Evolutionary conservation across 2,888 invertebrate genomes (phyloP), one percentile per base, ranked within the genome.

Genomic region (Scaptomyza caliginosa): DNA sequence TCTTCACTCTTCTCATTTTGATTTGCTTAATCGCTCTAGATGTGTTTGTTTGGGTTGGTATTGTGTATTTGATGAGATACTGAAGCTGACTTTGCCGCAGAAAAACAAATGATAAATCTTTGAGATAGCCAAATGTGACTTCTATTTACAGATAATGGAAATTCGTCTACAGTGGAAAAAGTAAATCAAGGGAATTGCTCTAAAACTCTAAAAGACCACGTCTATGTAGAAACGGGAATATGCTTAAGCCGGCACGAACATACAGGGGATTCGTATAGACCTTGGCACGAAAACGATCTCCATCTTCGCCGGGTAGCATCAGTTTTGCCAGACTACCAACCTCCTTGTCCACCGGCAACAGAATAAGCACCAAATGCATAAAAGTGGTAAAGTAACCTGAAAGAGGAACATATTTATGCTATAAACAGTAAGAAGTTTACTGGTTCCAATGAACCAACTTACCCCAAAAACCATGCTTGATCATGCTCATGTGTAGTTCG

Each of bases 391-490:
- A 87, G 49, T 87, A 86, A 0, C 89, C 90, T 90, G n/a, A 0
- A 7, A 36, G 19, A 21, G n/a, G 8, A 1, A 45, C 3, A 0
- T 4, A 0, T 5, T 0, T 6, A n/a, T 39, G 0, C 1, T 4
- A 5, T 6, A 7, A n/a, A 11, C 1, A 13, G 8, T n/a, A n/a
- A n/a, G n/a, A n/a, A n/a, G 13, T 5, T 34, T 28, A 17, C 7
- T 10, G 13, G 2, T 3, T 5, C 0, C 6, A 13, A 2, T 34
- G n/a, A 8, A 8, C 6, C 6, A 2, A 66, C 74, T 82, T 28
- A 90, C 90, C 88, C 88, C 84, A 91, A 42, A 90, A 88, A 0
- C 90, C 90, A 40, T 90, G 71, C 50, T 87, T 88, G 13, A 90
- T 65, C 85, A 91, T 88, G 52, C 87, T 79, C 32, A 89, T 83